Percentiles rank a stretch among this genome's conserved stretches.
phyloP scores from a whole-genome alignment of 1,140 invertebrate species.

The Nasonia vitripennis region DNA sequence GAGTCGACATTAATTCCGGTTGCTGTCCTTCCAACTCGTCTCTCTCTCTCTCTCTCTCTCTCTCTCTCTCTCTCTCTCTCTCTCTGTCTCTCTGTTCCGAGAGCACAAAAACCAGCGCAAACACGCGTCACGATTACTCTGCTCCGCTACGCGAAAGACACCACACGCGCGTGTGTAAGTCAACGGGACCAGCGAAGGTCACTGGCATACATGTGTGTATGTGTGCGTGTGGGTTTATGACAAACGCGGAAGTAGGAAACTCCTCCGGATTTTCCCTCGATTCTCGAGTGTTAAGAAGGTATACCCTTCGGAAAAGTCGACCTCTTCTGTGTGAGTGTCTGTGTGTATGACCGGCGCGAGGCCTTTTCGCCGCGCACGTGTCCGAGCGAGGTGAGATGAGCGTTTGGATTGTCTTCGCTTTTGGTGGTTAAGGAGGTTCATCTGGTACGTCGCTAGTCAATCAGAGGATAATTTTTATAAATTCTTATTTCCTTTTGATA shows the following conservation, averaged over 20 bases:
- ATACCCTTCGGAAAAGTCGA: not conserved
- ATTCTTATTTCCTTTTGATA: not conserved
- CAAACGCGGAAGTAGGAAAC: slow-evolving; percentile 51
- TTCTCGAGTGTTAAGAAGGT: not conserved
- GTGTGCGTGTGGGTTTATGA: not conserved
- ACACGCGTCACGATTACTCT: not conserved
- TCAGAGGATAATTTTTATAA: no score
- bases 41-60: no score
- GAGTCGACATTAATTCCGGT: no score
- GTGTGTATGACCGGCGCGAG: not conserved
- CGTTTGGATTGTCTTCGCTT: not conserved
- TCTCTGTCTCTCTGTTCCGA: no score
- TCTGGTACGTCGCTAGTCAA: no score
- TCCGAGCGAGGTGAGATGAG: no score
- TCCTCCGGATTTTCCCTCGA: slow-evolving; percentile 26
- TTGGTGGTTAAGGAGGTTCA: no score
- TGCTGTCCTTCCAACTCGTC: not conserved
- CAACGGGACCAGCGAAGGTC: slow-evolving; percentile 41
- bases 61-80: no score
- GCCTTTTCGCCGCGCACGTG: not conserved
- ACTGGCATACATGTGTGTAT: not conserved
- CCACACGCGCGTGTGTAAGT: not conserved
- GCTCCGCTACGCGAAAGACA: not conserved
- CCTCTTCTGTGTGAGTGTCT: not conserved
- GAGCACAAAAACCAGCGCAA: not conserved